Percentiles rank a stretch among this genome's conserved stretches.
Evolutionary conservation across 1,140 invertebrate genomes (phyloP).

Genomic region (Saccostrea echinata): DNA sequence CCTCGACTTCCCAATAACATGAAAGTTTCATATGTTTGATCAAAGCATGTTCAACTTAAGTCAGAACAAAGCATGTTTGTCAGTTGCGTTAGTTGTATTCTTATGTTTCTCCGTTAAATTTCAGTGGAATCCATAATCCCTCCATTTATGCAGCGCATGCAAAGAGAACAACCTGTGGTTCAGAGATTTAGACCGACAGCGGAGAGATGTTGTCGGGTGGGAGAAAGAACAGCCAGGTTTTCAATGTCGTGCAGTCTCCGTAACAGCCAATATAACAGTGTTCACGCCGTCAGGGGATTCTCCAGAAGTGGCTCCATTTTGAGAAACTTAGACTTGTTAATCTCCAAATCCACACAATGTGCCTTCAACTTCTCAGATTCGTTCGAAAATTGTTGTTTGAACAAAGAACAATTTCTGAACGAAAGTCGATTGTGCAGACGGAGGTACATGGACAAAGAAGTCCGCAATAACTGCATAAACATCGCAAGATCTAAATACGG

Average conservation of each 20-base stretch:
- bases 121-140: conserved; percentile 8
- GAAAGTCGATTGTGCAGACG: conserved; percentile 56
- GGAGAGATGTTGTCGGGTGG: conserved; percentile 60
- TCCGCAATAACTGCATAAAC: conserved; percentile 55
- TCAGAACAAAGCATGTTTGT: no score
- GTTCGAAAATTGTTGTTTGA: conserved; percentile 63
- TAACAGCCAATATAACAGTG: conserved; percentile 43
- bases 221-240: conserved; percentile 61
- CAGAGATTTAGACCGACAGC: conserved; percentile 42
- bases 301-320: background rate
- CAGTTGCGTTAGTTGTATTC: no score
- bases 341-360: conserved; percentile 55
- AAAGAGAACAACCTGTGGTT: background rate
- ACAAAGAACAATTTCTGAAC: conserved; percentile 52
- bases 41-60: no score
- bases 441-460: conserved; percentile 39
- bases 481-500: conserved; percentile 46
- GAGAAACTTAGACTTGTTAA: conserved; percentile 22
- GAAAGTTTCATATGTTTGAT: no score
- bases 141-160: background rate
- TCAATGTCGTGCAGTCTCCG: conserved; percentile 57
- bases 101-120: background rate
- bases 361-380: conserved; percentile 46
- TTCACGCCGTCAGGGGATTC: background rate
- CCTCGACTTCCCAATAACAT: no score